Percentiles rank a stretch among this genome's conserved stretches.
Evolutionary conservation across 2,113 vertebrate genomes (phyloP).

Genomic region (Ptilonorhynchus violaceus): DNA sequence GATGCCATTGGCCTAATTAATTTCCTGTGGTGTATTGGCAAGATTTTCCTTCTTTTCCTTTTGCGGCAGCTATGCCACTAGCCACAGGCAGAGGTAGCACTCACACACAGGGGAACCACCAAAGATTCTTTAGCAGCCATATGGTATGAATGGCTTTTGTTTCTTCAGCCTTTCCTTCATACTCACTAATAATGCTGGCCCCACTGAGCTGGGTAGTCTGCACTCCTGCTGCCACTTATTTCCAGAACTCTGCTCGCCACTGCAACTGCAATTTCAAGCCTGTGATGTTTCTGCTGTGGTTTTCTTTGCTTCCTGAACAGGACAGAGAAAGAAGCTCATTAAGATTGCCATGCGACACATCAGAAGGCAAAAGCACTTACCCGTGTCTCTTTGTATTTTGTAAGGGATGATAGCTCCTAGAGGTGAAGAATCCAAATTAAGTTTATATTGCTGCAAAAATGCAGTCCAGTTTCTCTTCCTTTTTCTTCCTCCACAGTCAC

Average conservation of each 20-base stretch:
- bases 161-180: not conserved
- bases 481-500: not conserved
- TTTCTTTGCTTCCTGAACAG: not conserved
- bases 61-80: not conserved
- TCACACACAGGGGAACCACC: not conserved
- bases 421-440: not conserved
- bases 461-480: not conserved
- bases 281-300: not conserved
- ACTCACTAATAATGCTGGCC: not conserved
- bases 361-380: not conserved
- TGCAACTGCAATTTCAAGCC: not conserved
- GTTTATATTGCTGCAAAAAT: not conserved
- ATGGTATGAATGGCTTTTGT: not conserved
- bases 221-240: not conserved
- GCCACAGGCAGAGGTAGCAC: not conserved
- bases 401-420: not conserved
- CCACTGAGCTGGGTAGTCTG: rapidly evolving
- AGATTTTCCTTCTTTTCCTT: not conserved
- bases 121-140: not conserved
- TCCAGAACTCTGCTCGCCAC: not conserved
- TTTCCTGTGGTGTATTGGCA: not conserved
- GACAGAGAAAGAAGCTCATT: not conserved
- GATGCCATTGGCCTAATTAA: not conserved
- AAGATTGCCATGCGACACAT: not conserved
- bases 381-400: not conserved